Evolutionary conservation across 2,113 vertebrate genomes (phyloP).

Genomic region (Gadus macrocephalus): DNA sequence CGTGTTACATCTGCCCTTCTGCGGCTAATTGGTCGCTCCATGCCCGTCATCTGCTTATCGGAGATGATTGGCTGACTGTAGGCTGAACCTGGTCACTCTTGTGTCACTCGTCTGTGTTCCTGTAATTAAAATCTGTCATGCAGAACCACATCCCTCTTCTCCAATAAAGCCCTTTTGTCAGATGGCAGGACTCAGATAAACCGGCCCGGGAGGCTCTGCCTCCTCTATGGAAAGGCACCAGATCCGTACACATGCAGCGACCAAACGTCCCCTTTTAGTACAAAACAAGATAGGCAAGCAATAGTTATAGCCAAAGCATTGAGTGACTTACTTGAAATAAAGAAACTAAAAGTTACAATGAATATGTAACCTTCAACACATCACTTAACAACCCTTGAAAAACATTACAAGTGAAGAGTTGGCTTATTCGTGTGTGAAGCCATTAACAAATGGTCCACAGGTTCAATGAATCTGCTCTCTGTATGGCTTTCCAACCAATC

Average conservation of each 20-base stretch:
- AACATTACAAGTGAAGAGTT: slow-evolving; percentile 9
- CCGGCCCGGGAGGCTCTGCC: slow-evolving; percentile 53
- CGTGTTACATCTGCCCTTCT: slow-evolving; percentile 54
- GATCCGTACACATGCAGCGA: background rate
- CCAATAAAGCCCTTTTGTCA: slow-evolving; percentile 68
- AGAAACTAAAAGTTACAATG: background rate
- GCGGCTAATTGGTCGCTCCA: slow-evolving; percentile 65
- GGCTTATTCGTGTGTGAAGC: slow-evolving; percentile 15
- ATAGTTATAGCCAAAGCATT: background rate
- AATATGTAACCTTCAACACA: slow-evolving; percentile 8
- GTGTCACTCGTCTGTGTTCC: slow-evolving; percentile 71
- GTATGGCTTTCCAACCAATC: slow-evolving; percentile 14
- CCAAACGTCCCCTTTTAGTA: slow-evolving; percentile 8
- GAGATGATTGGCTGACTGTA: slow-evolving; percentile 64
- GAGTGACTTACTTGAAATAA: background rate
- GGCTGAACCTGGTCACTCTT: slow-evolving; percentile 67
- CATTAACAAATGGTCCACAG: slow-evolving; percentile 14
- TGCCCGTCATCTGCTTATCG: slow-evolving; percentile 70
- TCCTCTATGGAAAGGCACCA: slow-evolving; percentile 27
- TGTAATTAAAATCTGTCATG: slow-evolving; percentile 79
- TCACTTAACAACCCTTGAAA: slow-evolving; percentile 9
- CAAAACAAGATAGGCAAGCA: background rate
- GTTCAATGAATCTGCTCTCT: slow-evolving; percentile 4
- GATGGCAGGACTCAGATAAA: slow-evolving; percentile 72
- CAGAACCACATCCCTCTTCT: slow-evolving; percentile 70